These are phyloP conservation scores for Dinothrombium tinctorium DNA, from an alignment of 1,140 invertebrate species.

Conservation along the genomic window DNA sequence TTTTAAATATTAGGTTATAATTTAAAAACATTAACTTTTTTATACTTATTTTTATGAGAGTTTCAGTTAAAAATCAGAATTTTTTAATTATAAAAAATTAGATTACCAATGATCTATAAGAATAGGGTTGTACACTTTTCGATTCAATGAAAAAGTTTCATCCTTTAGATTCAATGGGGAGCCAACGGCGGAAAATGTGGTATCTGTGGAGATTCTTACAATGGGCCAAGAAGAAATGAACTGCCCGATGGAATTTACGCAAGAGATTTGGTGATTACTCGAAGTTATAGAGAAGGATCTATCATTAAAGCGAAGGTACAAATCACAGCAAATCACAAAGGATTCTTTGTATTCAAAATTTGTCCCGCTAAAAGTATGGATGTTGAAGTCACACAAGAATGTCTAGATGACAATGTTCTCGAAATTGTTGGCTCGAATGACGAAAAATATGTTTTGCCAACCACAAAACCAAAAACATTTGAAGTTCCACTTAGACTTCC, in stretches of 20 bases:
- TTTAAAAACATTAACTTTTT: too few relatives aligned
- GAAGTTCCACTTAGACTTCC: constrained; percentile 14
- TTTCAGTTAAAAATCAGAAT: too few relatives aligned
- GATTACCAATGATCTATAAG: too few relatives aligned
- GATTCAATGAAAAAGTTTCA: too few relatives aligned
- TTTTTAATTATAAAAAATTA: too few relatives aligned
- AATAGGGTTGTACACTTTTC: too few relatives aligned
- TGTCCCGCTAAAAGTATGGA: constrained; percentile 31
- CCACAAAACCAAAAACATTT: background rate
- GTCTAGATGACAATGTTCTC: constrained; percentile 22
- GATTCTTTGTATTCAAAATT: constrained; percentile 63
- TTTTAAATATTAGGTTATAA: too few relatives aligned
- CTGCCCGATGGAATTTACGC: constrained; percentile 23
- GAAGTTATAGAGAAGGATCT: constrained; percentile 20
- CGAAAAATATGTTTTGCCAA: background rate
- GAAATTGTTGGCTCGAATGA: background rate
- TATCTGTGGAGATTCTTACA: constrained; percentile 48
- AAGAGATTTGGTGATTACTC: constrained; percentile 21
- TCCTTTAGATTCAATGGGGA: background rate
- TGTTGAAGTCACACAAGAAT: constrained; percentile 30
- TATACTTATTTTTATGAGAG: too few relatives aligned
- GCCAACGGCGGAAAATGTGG: background rate
- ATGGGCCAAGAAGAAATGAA: constrained; percentile 33
- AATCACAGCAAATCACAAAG: constrained; percentile 46
- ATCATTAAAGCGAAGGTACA: constrained; percentile 22